Conservation (phyloP, 1,140 invertebrate species). For the Holotrichia oblita region DNA sequence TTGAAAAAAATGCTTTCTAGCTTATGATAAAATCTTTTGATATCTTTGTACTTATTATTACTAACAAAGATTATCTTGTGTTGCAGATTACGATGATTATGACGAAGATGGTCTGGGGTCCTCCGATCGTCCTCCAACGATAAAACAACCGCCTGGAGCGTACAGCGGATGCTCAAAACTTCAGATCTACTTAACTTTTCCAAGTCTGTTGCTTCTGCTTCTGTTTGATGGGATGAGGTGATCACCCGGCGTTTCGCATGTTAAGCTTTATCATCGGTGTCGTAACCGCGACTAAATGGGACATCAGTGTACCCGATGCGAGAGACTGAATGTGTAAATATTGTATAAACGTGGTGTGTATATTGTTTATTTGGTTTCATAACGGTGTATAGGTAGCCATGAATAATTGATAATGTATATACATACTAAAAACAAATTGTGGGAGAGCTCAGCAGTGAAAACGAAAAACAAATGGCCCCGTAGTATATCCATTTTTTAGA, state of each 20-base stretch:
- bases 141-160: conserved; percentile 21
- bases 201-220: conserved; percentile 29
- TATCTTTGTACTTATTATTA: too few species aligned
- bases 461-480: background rate
- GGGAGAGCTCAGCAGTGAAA: background rate
- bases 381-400: conserved; percentile 17
- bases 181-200: conserved; percentile 24
- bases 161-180: conserved; percentile 10
- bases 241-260: background rate
- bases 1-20: too few species aligned
- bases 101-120: background rate
- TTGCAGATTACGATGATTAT: conserved; percentile 32
- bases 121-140: conserved; percentile 12
- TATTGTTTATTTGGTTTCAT: conserved; percentile 22
- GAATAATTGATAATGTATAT: background rate
- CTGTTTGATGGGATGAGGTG: conserved; percentile 16
- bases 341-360: conserved; percentile 36
- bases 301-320: conserved; percentile 32
- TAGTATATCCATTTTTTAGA: conserved; percentile 25
- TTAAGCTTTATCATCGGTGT: background rate
- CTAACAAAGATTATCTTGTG: background rate
- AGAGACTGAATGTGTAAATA: conserved; percentile 35
- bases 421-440: background rate
- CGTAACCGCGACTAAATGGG: conserved; percentile 18
- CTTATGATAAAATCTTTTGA: too few species aligned